These are phyloP conservation scores for Brachyptera putata DNA, from an alignment of 2,888 invertebrate genomes.

Conservation along the genomic window DNA sequence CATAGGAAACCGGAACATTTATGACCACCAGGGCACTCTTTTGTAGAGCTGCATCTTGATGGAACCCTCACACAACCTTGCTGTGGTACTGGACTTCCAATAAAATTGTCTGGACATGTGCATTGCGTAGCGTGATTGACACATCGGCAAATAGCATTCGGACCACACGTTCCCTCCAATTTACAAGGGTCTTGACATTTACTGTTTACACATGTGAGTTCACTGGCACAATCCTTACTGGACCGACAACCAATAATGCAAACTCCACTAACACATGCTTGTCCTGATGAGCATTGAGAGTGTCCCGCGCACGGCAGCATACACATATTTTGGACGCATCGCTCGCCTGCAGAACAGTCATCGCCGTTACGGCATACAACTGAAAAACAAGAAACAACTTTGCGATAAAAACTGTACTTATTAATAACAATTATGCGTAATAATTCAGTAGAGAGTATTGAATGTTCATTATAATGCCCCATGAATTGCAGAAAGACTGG, in stretches of 20 bases:
- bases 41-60: conserved; percentile 57
- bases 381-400: conserved; percentile 33
- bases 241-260: conserved; percentile 81
- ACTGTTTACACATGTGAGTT: conserved; percentile 77
- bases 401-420: no score
- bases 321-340: conserved; percentile 74
- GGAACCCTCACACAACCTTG: conserved; percentile 85
- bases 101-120: conserved; percentile 78
- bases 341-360: conserved; percentile 76
- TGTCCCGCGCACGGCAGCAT: conserved; percentile 75
- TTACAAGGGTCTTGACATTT: conserved; percentile 82
- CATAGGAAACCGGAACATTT: conserved; percentile 75
- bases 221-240: conserved; percentile 71
- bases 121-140: conserved; percentile 71
- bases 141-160: conserved; percentile 76
- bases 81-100: conserved; percentile 80
- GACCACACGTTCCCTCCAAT: conserved; percentile 70
- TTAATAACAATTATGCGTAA: no score
- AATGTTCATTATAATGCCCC: no score
- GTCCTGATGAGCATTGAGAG: conserved; percentile 70
- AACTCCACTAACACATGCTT: conserved; percentile 75
- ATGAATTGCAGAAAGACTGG: no score
- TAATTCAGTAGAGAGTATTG: no score
- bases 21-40: conserved; percentile 72
- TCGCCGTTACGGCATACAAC: conserved; percentile 69